Percentiles rank a stretch among this genome's conserved stretches.
phyloP scores from a whole-genome alignment of 2,888 invertebrate species.

The Pterobdella sp. region DNA sequence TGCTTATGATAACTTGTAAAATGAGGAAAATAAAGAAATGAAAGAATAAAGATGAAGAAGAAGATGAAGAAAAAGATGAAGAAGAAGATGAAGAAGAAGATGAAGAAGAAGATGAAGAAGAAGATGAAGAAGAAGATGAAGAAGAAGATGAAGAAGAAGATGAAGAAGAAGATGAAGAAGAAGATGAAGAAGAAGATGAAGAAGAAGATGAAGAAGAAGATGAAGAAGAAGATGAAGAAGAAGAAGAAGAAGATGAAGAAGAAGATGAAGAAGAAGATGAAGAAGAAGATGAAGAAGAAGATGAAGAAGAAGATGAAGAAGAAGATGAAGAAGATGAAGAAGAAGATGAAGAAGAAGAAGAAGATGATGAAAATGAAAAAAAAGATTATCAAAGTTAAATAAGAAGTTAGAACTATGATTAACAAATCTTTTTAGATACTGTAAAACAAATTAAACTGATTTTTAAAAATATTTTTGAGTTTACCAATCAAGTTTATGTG shows the following conservation, averaged over 20 bases:
- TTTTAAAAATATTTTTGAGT: too few relatives aligned
- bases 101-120: not conserved
- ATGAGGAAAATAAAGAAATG: not conserved
- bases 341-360: slow-evolving; percentile 48
- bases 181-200: not conserved
- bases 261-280: not conserved
- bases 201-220: not conserved
- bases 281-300: slow-evolving; percentile 21
- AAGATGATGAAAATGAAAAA: slow-evolving; percentile 61
- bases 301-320: slow-evolving; percentile 9
- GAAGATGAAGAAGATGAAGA: slow-evolving; percentile 50
- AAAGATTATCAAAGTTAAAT: slow-evolving; percentile 75
- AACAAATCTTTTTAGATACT: too few relatives aligned
- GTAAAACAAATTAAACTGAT: too few relatives aligned
- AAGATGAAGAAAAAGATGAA: not conserved
- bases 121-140: not conserved
- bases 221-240: not conserved
- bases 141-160: not conserved
- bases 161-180: not conserved
- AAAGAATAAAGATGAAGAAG: not conserved
- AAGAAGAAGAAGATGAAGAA: not conserved
- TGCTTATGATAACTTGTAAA: not conserved
- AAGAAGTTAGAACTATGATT: slow-evolving; percentile 65
- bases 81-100: not conserved
- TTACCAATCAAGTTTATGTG: too few relatives aligned